Evolutionary conservation across 2,113 vertebrate species (phyloP).

Genomic region (Sporophila hypoxantha): DNA sequence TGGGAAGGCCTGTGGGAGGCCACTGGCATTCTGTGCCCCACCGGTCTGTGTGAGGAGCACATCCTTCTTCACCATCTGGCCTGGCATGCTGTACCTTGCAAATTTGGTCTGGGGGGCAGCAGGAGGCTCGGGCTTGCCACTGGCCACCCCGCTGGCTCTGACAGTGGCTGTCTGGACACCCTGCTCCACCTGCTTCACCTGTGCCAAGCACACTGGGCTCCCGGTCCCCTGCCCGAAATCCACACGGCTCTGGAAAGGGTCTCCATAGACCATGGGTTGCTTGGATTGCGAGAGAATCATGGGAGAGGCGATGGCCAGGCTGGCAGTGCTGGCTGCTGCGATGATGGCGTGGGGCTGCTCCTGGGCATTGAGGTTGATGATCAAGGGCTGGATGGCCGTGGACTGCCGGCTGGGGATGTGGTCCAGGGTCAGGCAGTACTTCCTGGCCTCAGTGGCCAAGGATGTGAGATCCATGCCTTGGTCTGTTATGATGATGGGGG

Average conservation of each 20-base stretch:
- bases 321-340: conserved; percentile 80
- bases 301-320: conserved; percentile 86
- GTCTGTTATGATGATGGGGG: conserved; percentile 96
- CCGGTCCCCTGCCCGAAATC: conserved; percentile 90
- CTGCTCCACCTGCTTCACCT: conserved; percentile 79
- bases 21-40: conserved; percentile 65
- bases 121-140: conserved; percentile 75
- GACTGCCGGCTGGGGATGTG: conserved; percentile 81
- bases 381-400: conserved; percentile 88
- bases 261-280: conserved; percentile 87
- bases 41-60: conserved; percentile 79
- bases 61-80: conserved; percentile 88
- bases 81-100: conserved; percentile 85
- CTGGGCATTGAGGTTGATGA: conserved; percentile 95
- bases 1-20: conserved; percentile 76
- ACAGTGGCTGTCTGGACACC: conserved; percentile 60
- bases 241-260: conserved; percentile 89
- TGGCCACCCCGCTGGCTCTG: conserved; percentile 1
- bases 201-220: conserved; percentile 87
- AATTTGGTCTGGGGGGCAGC: conserved; percentile 82
- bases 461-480: conserved; percentile 97
- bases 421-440: conserved; percentile 86
- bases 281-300: conserved; percentile 87
- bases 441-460: conserved; percentile 85
- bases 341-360: conserved; percentile 84